phyloP scores from a whole-genome alignment of 2,113 vertebrate genomes.

The Microcebus ravelobensis region DNA sequence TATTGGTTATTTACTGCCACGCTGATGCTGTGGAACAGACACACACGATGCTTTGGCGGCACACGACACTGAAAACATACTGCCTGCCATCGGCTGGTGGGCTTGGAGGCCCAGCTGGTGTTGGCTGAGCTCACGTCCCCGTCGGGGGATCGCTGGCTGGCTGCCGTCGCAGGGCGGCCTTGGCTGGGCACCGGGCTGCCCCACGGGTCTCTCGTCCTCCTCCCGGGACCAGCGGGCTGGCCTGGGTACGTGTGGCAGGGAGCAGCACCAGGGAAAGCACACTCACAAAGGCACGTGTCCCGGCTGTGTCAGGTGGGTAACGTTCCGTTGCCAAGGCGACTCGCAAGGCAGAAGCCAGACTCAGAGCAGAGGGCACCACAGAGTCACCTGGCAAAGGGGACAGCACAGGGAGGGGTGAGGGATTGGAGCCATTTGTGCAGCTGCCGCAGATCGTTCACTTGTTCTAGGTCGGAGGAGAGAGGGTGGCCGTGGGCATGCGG shows the following conservation, averaged over 20 bases:
- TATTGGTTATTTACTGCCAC: accelerated
- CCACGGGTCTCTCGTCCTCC: not conserved
- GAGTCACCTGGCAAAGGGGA: not conserved
- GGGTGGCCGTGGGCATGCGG: accelerated
- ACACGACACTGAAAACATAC: accelerated
- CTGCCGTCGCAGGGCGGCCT: not conserved
- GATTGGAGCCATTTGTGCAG: not conserved
- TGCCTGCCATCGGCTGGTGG: not conserved
- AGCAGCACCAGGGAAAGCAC: not conserved
- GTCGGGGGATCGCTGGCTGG: not conserved
- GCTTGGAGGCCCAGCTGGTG: not conserved
- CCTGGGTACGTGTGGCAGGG: not conserved
- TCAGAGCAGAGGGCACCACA: not conserved
- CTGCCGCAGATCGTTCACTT: not conserved
- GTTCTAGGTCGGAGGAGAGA: not conserved
- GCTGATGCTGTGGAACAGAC: not conserved
- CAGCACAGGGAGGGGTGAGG: too few relatives aligned
- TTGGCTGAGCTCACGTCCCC: not conserved
- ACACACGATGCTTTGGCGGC: accelerated
- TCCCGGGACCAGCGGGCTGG: not conserved
- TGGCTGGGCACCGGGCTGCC: not conserved
- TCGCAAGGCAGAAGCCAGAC: not conserved
- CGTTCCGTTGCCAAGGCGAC: not conserved
- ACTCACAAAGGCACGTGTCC: not conserved
- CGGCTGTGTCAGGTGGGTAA: accelerated